Base-by-base conservation (phyloP, 1,140 invertebrate species). In the Mylabris phalerata region DNA sequence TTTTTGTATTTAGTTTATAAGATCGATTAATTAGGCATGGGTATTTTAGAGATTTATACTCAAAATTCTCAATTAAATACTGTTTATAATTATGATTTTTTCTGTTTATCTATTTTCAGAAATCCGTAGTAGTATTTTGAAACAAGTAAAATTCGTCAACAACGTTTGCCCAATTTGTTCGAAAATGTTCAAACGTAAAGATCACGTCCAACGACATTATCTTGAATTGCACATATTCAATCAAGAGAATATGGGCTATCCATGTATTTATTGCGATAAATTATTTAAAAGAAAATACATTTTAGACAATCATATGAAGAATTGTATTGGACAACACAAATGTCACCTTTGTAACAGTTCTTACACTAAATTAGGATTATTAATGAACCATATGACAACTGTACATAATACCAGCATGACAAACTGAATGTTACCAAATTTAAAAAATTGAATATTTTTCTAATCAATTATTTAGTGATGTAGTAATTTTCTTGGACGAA, bases 131-230 rank as follows among this genome's bases (percentile, higher is more conserved):
- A 24, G 41, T 6, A 27, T 54, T 54, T 54, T 54, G 51, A 54
- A 54, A 54, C 51, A 19, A 45, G 32, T 32, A 32, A 32, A 32
- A 32, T 32, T 32, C 32, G 32, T 32, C 32, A 32, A 32, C 32
- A 32, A 32, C 32, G 7, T 7, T 44, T 80, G 77, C 51, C 68
- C 68, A 5, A 60, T 71, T 40, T 80, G 77, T 55, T 55, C 59
- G 9, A 72, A 73, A 57, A 67, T 68, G 9, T 75, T 75, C 59
- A 77, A 76, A 61, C 63, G 75, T 58, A 75, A 73, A 51, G 77
- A 76, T 57, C 72, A 77, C 50, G 68, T 78, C 7, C 73, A 74
- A 44, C 66, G 73, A 1, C 77, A 80, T 48, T 67, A 61, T 43
- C 41, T 67, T 24, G 67, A 67, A 46, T 39, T 67, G 40, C 67